Percentiles rank a stretch among this genome's conserved stretches.
Conservation (phyloP, 2,888 invertebrate genomes). For the Scelioninae gen. 1 region DNA sequence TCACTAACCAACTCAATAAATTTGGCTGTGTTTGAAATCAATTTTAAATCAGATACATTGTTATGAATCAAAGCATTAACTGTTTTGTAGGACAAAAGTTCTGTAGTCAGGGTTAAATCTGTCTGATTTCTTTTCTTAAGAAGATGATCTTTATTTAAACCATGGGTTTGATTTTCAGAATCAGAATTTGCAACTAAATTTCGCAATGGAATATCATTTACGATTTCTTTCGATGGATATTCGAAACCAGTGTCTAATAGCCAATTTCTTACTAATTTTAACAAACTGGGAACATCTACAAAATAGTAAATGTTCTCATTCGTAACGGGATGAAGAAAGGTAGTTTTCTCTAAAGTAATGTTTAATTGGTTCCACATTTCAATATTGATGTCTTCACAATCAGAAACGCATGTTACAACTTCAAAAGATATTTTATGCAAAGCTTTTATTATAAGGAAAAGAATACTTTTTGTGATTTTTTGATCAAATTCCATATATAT, state of each 20-base stretch:
- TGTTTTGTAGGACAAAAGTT: conserved; percentile 74
- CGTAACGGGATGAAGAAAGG: conserved; percentile 72
- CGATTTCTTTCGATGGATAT: conserved; percentile 29
- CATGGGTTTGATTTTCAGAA: conserved; percentile 43
- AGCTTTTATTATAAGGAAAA: conserved; percentile 63
- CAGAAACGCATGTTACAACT: conserved; percentile 74
- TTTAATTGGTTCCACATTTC: conserved; percentile 71
- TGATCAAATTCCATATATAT: conserved; percentile 75
- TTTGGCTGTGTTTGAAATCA: conserved; percentile 59
- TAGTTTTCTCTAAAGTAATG: conserved; percentile 69
- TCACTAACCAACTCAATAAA: conserved; percentile 72
- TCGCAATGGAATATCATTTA: conserved; percentile 15
- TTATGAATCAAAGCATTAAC: conserved; percentile 73
- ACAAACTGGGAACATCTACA: conserved; percentile 75
- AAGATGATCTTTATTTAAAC: conserved; percentile 68
- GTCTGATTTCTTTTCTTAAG: conserved; percentile 70
- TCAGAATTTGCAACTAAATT: conserved; percentile 7
- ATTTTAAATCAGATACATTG: conserved; percentile 46
- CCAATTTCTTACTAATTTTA: conserved; percentile 74
- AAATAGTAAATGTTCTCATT: conserved; percentile 71
- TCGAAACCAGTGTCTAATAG: conserved; percentile 74
- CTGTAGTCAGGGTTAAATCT: conserved; percentile 72
- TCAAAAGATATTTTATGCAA: conserved; percentile 71
- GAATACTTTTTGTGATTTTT: conserved; percentile 74
- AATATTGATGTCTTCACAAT: conserved; percentile 61